Evolutionary conservation across 2,797 vertebrate genomes (phyloP).

Genomic region (Trematomus bernacchii): DNA sequence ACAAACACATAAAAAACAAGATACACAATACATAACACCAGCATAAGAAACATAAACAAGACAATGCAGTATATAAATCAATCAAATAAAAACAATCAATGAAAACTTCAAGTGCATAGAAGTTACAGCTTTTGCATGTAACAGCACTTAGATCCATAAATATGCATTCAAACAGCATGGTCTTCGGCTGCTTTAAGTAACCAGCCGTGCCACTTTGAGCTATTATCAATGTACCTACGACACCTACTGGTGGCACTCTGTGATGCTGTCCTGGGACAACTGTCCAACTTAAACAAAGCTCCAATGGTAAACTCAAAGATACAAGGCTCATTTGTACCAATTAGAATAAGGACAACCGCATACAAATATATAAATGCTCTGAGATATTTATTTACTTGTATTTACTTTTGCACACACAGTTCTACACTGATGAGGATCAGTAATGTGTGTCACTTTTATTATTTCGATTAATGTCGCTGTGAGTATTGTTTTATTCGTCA

Average conservation of each 20-base stretch:
- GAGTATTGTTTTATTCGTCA: neutral
- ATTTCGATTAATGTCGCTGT: neutral
- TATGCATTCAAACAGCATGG: neutral
- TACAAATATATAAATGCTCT: neutral
- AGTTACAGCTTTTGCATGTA: neutral
- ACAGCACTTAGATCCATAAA: neutral
- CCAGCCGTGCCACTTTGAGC: neutral
- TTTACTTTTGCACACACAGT: neutral
- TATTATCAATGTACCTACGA: constrained; percentile 36
- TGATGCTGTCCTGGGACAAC: neutral
- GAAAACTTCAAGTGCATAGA: neutral
- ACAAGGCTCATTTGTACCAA: neutral
- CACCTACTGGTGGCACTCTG: constrained; percentile 63
- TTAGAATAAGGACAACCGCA: neutral
- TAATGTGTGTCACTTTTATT: neutral
- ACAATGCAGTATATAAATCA: too few relatives aligned
- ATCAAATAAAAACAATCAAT: too few relatives aligned
- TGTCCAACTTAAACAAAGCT: neutral
- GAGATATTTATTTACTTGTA: neutral
- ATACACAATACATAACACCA: too few relatives aligned
- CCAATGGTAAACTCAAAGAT: neutral
- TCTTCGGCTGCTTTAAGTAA: neutral
- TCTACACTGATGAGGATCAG: neutral
- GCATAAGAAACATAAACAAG: too few relatives aligned
- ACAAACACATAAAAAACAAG: too few relatives aligned